A percentile compares a stretch with the other conserved stretches of the same genome.
Evolutionary conservation across 1,140 invertebrate genomes (phyloP).

Genomic region (Chrysoperla carnea): DNA sequence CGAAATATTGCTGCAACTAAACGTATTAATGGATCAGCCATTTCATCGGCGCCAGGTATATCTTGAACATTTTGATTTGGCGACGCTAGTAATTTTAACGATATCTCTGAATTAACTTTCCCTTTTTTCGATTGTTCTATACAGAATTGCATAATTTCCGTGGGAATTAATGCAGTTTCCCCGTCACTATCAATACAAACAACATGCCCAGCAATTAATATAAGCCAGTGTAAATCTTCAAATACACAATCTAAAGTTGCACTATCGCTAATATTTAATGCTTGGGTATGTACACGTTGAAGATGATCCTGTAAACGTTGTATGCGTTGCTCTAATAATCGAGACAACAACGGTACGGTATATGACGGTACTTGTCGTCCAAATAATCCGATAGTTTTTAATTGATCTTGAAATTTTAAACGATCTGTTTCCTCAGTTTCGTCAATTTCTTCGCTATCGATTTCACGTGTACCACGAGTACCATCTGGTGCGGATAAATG

Average conservation of each 20-base stretch:
- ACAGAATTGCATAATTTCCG: constrained; percentile 54
- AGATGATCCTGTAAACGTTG: constrained; percentile 39
- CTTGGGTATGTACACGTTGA: constrained; percentile 38
- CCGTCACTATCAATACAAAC: constrained; percentile 53
- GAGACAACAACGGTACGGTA: constrained; percentile 34
- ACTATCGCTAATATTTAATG: constrained; percentile 33
- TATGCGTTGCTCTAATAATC: constrained; percentile 45
- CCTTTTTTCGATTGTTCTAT: constrained; percentile 31
- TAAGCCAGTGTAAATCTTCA: constrained; percentile 80
- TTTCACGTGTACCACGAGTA: constrained; percentile 25
- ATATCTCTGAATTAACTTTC: constrained; percentile 32
- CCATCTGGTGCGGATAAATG: constrained; percentile 71
- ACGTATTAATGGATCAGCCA: constrained; percentile 41
- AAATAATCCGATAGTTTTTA: constrained; percentile 41
- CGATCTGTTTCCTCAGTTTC: constrained; percentile 52
- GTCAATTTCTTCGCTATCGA: constrained; percentile 38
- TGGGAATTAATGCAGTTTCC: constrained; percentile 58
- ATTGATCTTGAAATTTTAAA: constrained; percentile 46
- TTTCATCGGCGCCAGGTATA: constrained; percentile 26
- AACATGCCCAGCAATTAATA: constrained; percentile 61
- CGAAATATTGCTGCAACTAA: constrained; percentile 46
- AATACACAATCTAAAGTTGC: constrained; percentile 39
- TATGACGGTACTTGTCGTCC: constrained; percentile 31
- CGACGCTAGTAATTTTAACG: constrained; percentile 35
- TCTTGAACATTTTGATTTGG: constrained; percentile 22